Evolutionary conservation across 2,113 vertebrate species (phyloP).

Genomic region (Dicentrarchus labrax): DNA sequence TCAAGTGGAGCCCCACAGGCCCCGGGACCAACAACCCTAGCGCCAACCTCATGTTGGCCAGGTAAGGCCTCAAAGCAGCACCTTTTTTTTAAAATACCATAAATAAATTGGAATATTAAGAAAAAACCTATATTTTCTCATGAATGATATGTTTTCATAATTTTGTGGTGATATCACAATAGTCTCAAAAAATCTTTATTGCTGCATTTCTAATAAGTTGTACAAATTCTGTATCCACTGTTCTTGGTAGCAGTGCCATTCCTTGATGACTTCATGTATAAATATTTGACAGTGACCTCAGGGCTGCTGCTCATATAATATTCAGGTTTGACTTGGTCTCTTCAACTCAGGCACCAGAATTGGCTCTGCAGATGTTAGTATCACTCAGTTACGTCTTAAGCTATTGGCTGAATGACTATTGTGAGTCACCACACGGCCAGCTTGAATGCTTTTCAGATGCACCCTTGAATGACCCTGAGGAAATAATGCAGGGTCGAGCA

Average conservation of each 20-base stretch:
- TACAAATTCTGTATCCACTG: background rate
- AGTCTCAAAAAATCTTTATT: background rate
- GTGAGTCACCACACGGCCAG: slow-evolving; percentile 1
- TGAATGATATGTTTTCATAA: background rate
- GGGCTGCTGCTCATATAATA: background rate
- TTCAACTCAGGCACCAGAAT: background rate
- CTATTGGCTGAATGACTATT: background rate
- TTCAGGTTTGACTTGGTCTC: background rate
- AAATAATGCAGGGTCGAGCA: background rate
- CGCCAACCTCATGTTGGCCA: slow-evolving; percentile 99
- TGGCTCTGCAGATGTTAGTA: background rate
- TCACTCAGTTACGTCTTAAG: background rate
- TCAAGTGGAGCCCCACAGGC: slow-evolving; percentile 99
- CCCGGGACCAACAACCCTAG: slow-evolving; percentile 98
- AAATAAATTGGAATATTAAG: background rate
- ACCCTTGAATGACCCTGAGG: background rate
- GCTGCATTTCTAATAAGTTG: background rate
- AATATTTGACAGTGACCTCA: slow-evolving; percentile 10
- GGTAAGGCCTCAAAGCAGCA: slow-evolving; percentile 94
- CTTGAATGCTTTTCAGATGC: background rate
- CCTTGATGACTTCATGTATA: background rate
- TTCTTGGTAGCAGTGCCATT: background rate
- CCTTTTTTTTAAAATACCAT: slow-evolving; percentile 31
- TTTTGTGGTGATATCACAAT: background rate
- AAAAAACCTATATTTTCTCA: background rate